These are phyloP conservation scores for Sycophila texana DNA, from an alignment of 2,888 invertebrate genomes.

Conservation along the genomic window DNA sequence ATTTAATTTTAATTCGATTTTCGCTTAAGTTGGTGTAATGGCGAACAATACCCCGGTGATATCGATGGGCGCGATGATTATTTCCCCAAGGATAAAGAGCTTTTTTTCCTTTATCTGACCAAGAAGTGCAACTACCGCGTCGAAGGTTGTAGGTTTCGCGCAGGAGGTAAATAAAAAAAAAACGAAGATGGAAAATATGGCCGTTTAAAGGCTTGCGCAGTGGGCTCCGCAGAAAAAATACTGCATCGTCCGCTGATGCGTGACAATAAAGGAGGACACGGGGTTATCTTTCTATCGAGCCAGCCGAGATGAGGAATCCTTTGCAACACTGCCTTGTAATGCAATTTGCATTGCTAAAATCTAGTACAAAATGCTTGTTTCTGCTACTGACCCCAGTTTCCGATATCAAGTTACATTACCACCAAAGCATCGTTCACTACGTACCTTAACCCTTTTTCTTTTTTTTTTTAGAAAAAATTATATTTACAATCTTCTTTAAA, in stretches of 20 bases:
- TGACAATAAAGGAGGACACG: conserved; percentile 23
- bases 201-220: conserved; percentile 24
- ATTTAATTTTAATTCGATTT: no score
- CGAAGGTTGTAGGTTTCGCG: conserved; percentile 53
- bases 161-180: conserved; percentile 37
- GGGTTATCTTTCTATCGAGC: conserved; percentile 41
- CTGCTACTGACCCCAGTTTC: conserved; percentile 25
- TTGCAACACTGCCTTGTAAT: conserved; percentile 1
- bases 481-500: neutral
- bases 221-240: conserved; percentile 28
- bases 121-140: conserved; percentile 52
- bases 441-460: neutral
- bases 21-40: neutral
- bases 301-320: conserved; percentile 28
- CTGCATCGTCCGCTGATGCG: conserved; percentile 26
- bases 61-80: conserved; percentile 45
- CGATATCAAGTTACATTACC: conserved; percentile 1
- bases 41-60: conserved; percentile 37
- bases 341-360: conserved; percentile 51
- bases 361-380: conserved; percentile 50
- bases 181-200: conserved; percentile 32
- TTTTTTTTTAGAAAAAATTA: no score
- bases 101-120: conserved; percentile 53
- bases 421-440: conserved; percentile 8
- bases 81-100: conserved; percentile 47